Conservation (phyloP, 2,888 invertebrate species). For the Notodromas monacha region DNA sequence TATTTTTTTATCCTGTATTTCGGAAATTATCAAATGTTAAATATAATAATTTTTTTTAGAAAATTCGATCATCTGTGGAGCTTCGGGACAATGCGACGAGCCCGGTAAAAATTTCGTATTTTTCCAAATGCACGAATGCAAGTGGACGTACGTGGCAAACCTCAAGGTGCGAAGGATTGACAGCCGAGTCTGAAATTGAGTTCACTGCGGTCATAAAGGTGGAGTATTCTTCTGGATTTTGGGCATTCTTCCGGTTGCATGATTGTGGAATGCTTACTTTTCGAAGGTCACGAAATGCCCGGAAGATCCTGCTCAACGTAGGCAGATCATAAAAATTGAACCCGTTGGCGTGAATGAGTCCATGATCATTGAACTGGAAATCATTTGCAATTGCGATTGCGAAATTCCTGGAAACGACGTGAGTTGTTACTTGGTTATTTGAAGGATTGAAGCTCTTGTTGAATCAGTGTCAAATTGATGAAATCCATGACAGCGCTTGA, state of each 20-base stretch:
- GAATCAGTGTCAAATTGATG: no score
- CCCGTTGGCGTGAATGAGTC: constrained; percentile 77
- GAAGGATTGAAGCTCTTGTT: no score
- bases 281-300: no score
- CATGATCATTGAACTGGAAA: constrained; percentile 50
- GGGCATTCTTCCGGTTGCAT: no score
- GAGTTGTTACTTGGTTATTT: no score
- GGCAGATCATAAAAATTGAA: constrained; percentile 52
- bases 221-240: no score
- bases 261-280: no score
- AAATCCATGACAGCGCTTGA: no score
- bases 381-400: constrained; percentile 81
- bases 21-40: no score
- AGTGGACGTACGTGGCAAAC: constrained; percentile 31
- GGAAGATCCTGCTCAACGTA: constrained; percentile 40
- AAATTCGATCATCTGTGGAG: constrained; percentile 69
- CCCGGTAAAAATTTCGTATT: constrained; percentile 51
- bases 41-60: no score
- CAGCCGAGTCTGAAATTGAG: constrained; percentile 54
- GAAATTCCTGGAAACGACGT: constrained; percentile 30
- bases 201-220: constrained; percentile 41
- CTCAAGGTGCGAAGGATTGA: constrained; percentile 59
- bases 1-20: no score
- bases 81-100: constrained; percentile 62
- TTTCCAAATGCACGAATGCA: constrained; percentile 33